Evolutionary conservation across 2,113 vertebrate species (phyloP).

Genomic region (Addax nasomaculatus): DNA sequence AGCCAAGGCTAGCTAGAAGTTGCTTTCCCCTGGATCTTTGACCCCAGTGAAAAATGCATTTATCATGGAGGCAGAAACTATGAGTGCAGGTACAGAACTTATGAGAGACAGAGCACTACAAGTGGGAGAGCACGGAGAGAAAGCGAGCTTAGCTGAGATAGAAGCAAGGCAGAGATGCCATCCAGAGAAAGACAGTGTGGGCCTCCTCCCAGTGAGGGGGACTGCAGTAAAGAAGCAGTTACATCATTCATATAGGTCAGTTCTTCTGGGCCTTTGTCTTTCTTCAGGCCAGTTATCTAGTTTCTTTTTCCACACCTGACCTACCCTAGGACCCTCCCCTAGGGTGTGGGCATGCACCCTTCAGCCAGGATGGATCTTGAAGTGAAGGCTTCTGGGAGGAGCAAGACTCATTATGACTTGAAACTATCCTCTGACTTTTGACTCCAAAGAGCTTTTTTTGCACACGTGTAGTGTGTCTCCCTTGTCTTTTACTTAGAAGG

Average conservation of each 20-base stretch:
- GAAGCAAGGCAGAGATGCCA: neutral
- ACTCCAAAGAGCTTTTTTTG: neutral
- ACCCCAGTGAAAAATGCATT: neutral
- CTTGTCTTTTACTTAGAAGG: neutral
- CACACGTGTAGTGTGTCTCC: neutral
- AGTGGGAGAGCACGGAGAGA: neutral
- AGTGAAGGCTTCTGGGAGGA: neutral
- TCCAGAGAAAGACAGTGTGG: neutral
- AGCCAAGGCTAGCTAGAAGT: neutral
- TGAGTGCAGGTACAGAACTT: neutral
- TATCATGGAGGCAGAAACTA: neutral
- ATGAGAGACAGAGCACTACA: neutral
- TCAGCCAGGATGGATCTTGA: neutral
- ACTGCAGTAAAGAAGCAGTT: fast-evolving
- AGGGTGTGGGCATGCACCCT: fast-evolving
- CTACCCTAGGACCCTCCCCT: neutral
- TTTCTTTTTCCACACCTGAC: neutral
- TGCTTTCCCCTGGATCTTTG: neutral
- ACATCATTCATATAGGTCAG: neutral
- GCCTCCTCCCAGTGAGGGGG: fast-evolving
- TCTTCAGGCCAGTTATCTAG: neutral
- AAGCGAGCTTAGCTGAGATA: neutral
- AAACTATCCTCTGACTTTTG: neutral
- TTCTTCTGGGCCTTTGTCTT: neutral
- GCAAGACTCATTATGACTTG: neutral